Base-by-base conservation (phyloP, 1,140 invertebrate species). In the Plutomurus gul region DNA sequence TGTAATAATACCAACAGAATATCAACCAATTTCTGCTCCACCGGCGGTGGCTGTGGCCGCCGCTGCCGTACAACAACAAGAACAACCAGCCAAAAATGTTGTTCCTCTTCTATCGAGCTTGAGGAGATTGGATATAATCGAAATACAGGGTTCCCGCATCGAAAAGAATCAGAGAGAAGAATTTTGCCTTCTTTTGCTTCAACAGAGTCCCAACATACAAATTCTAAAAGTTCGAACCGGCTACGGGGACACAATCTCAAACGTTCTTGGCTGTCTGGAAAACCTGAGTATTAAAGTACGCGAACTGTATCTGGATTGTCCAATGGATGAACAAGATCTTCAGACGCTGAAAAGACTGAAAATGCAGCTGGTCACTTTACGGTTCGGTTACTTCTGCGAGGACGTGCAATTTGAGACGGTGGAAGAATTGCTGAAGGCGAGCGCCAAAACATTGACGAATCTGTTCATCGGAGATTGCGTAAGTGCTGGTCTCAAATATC, bases 271-370 rank as follows among this genome's bases (percentile, higher is more conserved):
- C 0, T 39, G 22, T 40, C 10, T 72, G 18, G 22, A 39, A 22
- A 40, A 16, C 0, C 40, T n/a, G 22, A 39, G 22, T 20, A 39
- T 72, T 72, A 11, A 16, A n/a, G 11, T 72, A 3, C 36, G 36
- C 11, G 70, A 72, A 43, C 40, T 72, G 25, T 72, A 40, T 72
- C 37, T 72, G 18, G 70, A 72, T 37, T 72, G 70, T 30, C 70
- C 70, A 13, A 72, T 72, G 7, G 30, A 43, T 16, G 70, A 72
- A 43, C 39, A 72, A 37, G 70, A 72, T 6, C 30, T 72, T 36
- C 22, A 30, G 20, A 72, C 70, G 7, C 39, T 72, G 33, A 72
- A 39, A 18, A 37, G 40, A 25, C 25, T 72, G 36, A 10, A 27
- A 5, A 3, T 72, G 18, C 36, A 72, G 8, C 39, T 72, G 13